Evolutionary conservation across 2,113 vertebrate species (phyloP), one percentile per base, ranked within the genome.

Genomic region (Centropristis striata): DNA sequence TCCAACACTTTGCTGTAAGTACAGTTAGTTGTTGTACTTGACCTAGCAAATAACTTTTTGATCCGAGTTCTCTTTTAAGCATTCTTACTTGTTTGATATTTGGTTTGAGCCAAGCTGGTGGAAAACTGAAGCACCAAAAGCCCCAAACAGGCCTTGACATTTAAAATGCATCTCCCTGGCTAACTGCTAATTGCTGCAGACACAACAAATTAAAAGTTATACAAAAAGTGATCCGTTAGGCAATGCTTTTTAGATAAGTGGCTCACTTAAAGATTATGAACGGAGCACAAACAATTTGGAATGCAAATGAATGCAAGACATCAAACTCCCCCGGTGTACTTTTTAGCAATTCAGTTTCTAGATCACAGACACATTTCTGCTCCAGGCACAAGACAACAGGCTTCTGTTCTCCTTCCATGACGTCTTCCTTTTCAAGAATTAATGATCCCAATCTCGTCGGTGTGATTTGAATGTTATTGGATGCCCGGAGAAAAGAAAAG

Each of bases 301-400:
- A 91, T 88, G 88, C 64, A 77, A 80, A 90, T 93, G 58, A 73
- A 88, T 88, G 73, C 83, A 18, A 79, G 49, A 72, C 71, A 69
- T 70, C 83, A 76, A 72, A 77, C 69, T 68, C 61, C 64, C 71
- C 25, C 50, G 32, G 25, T 78, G 59, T 42, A 75, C 66, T 87
- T 83, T 87, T 86, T 87, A 83, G 75, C 50, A 21, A 85, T 79
- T 80, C 58, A 20, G 68, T 60, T 67, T 81, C 85, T 37, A 80
- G 73, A 85, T 85, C 85, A 71, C 67, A 81, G 78, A 76, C 74
- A 68, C 53, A 55, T 86, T 84, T 68, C 27, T 14, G 75, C 83
- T 86, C 23, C 51, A 47, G 71, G 74, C 80, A 1, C 39, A n/a
- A 87, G 76, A 80, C 75, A 67, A 75, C 25, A 6, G 57, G 51